Base-by-base conservation (phyloP, 1,140 invertebrate genomes). In the Euwallacea similis region DNA sequence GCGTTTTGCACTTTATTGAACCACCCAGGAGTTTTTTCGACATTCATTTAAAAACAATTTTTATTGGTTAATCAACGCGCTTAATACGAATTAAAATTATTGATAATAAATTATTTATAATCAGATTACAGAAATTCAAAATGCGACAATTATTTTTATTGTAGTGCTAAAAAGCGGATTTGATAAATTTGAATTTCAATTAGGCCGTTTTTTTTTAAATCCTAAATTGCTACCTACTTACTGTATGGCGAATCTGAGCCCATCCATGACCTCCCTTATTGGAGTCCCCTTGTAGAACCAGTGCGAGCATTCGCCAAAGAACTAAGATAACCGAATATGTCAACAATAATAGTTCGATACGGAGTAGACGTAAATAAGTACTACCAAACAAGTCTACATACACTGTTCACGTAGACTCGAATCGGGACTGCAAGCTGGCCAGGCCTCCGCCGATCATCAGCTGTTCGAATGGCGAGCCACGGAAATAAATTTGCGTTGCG, bases 241-340 rank as follows among this genome's bases (percentile, higher is more conserved):
- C 66, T 68, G 66, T 60, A 68, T 68, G 8, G 56, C 66, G 13
- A 68, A 68, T 53, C 66, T 59, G 59, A 68, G 55, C 21, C 66
- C 66, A 60, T 68, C 66, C 66, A 68, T 68, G 66, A 61, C 66
- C 66, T 60, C 11, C 56, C 21, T 33, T 33, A 4, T 33, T 33
- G 21, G 21, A 33, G 21, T 4, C 4, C 21, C 21, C 21, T 33
- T 33, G 21, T 4, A 33, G 21, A 50, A 50, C 46, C 0, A 50
- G 46, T 13, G 9, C 6, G 9, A 50, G 46, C 46, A 50, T 50
- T 50, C 46, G 46, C 13, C 9, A 50, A 33, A 33, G 21, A 13
- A 50, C 9, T 0, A 50, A 50, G 46, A 1, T 50, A 7, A 2
- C 3, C 9, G 13, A 50, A 50, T 2, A 50, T 47, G 2, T 50